Base-by-base conservation (phyloP, 2,797 vertebrate genomes). In the Rhynchonycteris naso region DNA sequence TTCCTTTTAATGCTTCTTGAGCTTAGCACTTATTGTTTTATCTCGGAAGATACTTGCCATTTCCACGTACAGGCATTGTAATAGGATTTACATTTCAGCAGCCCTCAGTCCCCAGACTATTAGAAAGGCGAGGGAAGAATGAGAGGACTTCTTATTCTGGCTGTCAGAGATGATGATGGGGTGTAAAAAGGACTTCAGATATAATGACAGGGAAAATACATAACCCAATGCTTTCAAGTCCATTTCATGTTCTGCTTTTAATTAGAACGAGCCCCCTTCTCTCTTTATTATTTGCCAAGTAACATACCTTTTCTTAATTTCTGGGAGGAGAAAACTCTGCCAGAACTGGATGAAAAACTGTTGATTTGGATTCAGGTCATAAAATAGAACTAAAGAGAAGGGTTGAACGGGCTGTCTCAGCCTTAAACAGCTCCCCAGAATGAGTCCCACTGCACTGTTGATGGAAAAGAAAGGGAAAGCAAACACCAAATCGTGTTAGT, bases 41-140 rank as follows among this genome's bases (percentile, higher is more conserved):
- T 91, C 85, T 92, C 83, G 28, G 66, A 92, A 97, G 88, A 93
- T 38, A 21, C 56, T 86, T 86, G 47, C 66, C 78, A 43, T 92
- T 95, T 93, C 79, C 63, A 50, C 0, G 0, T 50, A 28, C 15
- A 43, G 33, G 15, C 68, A 30, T 33, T 13, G 24, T 74, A 68
- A 80, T 71, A 74, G 72, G 82, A 58, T 88, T 92, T 88, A 14
- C 69, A 26, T 95, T 76, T 87, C 47, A 79, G 81, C 59, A 47
- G 14, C 61, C 43, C 24, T 89, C 33, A 22, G 56, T 74, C 58
- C 15, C 26, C 26, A 58, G 90, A 75, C 86, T 72, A 18, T 65
- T 24, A 12, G 66, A 54, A 52, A 91, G 33, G 21, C 82, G 59
- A 38, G 19, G 11, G 50, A 52, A 71, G 68, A 72, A 4, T 1